Conservation (phyloP, 2,797 vertebrate genomes). For the Aselliscus stoliczkanus region DNA sequence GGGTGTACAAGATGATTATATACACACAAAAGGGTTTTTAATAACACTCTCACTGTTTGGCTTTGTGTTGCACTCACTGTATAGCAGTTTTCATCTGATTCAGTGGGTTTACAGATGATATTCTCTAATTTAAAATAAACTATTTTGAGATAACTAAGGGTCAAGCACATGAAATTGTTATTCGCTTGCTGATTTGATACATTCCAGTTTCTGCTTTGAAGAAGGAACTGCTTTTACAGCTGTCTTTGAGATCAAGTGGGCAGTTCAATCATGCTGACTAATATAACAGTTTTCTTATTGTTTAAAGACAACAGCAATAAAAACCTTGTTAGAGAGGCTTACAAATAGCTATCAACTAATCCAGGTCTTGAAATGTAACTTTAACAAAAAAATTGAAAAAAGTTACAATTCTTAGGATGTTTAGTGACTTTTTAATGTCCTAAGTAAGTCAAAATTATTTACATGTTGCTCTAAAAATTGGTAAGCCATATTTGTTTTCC, state of each 20-base stretch:
- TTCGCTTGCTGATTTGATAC: conserved; percentile 48
- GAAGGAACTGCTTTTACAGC: conserved; percentile 50
- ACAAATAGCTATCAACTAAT: not conserved
- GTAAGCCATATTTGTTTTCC: conserved; percentile 4
- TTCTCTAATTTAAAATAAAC: not conserved
- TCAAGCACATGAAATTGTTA: conserved; percentile 25
- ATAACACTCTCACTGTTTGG: not conserved
- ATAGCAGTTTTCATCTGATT: not conserved
- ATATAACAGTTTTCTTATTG: not conserved
- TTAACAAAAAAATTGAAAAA: not conserved
- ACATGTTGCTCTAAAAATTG: conserved; percentile 19
- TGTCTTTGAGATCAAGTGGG: conserved; percentile 40
- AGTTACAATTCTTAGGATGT: not conserved
- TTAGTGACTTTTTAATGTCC: not conserved
- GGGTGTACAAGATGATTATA: not conserved
- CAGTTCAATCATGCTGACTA: not conserved
- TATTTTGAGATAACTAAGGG: not conserved
- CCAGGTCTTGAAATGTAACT: not conserved
- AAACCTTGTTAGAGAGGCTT: not conserved
- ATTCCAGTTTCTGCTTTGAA: conserved; percentile 44
- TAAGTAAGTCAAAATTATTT: conserved; percentile 4
- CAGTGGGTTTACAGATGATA: not conserved
- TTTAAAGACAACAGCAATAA: conserved; percentile 28
- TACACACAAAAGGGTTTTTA: not conserved
- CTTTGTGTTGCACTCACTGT: not conserved